phyloP scores from a whole-genome alignment of 2,113 vertebrate genomes.

The Saguinus midas region DNA sequence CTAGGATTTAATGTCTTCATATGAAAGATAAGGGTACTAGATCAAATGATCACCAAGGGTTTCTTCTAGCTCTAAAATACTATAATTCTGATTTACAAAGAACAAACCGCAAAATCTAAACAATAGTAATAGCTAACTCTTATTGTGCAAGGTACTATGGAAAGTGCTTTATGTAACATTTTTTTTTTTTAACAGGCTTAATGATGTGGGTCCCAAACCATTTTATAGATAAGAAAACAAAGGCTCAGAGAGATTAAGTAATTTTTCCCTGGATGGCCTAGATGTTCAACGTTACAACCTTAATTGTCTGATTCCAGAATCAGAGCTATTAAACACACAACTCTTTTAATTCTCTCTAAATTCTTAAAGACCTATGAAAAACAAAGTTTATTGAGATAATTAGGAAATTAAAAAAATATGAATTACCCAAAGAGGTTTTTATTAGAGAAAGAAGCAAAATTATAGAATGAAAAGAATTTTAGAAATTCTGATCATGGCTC shows the following conservation, averaged over 20 bases:
- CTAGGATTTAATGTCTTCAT: not conserved
- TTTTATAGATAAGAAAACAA: constrained; percentile 30
- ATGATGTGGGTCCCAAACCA: not conserved
- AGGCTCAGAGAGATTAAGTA: not conserved
- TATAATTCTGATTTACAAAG: not conserved
- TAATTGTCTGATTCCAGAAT: not conserved
- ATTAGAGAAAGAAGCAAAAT: constrained; percentile 18
- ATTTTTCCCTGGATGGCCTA: not conserved
- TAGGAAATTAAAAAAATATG: not conserved
- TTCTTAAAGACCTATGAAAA: not conserved
- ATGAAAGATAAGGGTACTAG: not conserved
- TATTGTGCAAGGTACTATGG: not conserved
- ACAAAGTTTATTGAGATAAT: constrained; percentile 9
- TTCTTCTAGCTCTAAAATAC: not conserved
- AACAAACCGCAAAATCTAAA: constrained; percentile 24
- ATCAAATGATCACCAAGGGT: constrained; percentile 11
- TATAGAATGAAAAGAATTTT: not conserved
- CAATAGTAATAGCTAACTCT: not conserved
- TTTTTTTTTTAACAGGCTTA: not conserved
- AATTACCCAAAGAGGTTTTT: constrained; percentile 31
- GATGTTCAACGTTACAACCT: not conserved
- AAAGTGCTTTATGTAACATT: constrained; percentile 22
- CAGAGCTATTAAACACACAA: not conserved
- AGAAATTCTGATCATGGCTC: not conserved
- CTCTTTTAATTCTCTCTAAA: constrained; percentile 34